Conservation (phyloP, 2,113 vertebrate species). For the Chroicocephalus ridibundus region DNA sequence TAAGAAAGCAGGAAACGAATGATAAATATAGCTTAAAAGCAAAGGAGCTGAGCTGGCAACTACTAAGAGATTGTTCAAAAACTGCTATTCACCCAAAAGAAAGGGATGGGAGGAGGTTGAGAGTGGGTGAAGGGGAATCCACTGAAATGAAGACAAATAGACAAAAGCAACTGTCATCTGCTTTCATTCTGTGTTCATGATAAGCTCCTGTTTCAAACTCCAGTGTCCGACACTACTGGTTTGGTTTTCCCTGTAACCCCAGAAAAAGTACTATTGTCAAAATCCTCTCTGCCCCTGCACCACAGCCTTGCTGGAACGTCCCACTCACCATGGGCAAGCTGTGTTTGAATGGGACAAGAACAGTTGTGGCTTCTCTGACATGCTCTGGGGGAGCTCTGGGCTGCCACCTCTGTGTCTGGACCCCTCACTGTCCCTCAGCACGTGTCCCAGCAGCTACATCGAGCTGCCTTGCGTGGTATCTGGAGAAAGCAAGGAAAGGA, state of each 20-base stretch:
- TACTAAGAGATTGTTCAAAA: slow-evolving; percentile 49
- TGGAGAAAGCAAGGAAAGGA: not conserved
- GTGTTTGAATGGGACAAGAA: not conserved
- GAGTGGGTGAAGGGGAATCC: not conserved
- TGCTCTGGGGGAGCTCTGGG: not conserved
- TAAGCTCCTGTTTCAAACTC: not conserved
- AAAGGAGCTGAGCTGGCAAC: slow-evolving; percentile 55
- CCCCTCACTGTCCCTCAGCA: not conserved
- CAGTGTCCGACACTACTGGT: not conserved
- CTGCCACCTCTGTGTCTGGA: not conserved
- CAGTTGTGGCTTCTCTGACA: accelerated
- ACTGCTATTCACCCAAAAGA: slow-evolving; percentile 35
- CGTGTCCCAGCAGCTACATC: not conserved
- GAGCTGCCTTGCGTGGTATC: not conserved
- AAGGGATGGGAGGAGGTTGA: not conserved
- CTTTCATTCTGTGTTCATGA: not conserved
- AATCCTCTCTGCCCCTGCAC: not conserved
- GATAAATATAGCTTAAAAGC: slow-evolving; percentile 48
- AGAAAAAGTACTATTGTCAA: not conserved
- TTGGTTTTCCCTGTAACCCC: not conserved
- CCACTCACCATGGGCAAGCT: accelerated
- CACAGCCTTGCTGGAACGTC: not conserved
- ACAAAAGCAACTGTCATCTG: not conserved
- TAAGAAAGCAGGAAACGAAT: slow-evolving; percentile 38
- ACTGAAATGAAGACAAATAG: slow-evolving; percentile 36